Evolutionary conservation across 2,888 invertebrate species (phyloP), one percentile per base, ranked within the genome.

Genomic region (Subacronicta megacephala): DNA sequence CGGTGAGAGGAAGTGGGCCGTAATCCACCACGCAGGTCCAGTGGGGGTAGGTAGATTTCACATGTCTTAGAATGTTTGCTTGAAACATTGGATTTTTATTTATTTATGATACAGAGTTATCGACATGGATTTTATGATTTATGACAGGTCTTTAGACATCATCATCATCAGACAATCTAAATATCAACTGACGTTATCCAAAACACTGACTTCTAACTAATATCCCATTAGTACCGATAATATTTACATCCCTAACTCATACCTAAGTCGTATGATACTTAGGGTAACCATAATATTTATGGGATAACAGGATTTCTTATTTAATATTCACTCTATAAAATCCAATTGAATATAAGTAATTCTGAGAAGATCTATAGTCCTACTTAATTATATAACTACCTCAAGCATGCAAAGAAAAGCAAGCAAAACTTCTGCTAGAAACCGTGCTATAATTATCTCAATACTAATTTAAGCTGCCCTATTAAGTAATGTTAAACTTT

Each of bases 221-320:
- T 60, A 71, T 71, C 75, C 56, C 70, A 68, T 74, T 62, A 75
- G 60, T 55, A 60, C 69, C 63, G 67, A 68, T 58, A 61, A 53
- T 62, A 63, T 72, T 70, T 55, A 80, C 82, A 80, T 82, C 83
- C 74, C 80, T 84, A 81, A 62, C 77, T 61, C 72, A 61, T 79
- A 56, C 62, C 71, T 56, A 51, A 59, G 43, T 70, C 60, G 46
- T 56, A 50, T 61, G 62, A 62, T 65, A 26, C 38, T 47, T 62
- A 67, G 52, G 57, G 62, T 38, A 37, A 53, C 71, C 64, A 70
- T 65, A n/a, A 61, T 37, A 62, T 29, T 59, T n/a, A 31, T 45
- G 26, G 13, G n/a, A 13, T 55, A 64, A 57, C 56, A 20, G 57
- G 62, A 63, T 62, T 55, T 6, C n/a, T n/a, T n/a, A 23, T 63